phyloP scores from a whole-genome alignment of 2,113 vertebrate species.

The Coptodon rendalli region DNA sequence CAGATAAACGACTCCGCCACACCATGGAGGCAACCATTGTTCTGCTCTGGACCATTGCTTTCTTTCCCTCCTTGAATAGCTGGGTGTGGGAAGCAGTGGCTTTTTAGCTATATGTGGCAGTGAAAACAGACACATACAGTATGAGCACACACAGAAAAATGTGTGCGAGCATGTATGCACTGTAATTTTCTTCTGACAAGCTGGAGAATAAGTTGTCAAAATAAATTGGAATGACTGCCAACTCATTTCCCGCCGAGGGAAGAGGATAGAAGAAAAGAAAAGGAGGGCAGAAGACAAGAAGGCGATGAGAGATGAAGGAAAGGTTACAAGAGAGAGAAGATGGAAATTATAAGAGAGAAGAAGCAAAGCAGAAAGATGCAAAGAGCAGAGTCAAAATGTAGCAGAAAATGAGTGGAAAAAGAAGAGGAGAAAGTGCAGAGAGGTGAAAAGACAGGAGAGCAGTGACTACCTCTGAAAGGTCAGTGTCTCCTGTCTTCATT shows the following conservation, averaged over 20 bases:
- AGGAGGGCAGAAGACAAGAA: not conserved
- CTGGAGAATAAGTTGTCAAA: conserved; percentile 47
- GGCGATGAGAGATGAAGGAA: not conserved
- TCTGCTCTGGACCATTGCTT: conserved; percentile 53
- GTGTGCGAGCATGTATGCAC: not conserved
- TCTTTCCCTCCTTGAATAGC: conserved; percentile 1
- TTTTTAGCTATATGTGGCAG: conserved; percentile 37
- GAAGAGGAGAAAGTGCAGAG: not conserved
- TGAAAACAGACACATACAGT: conserved; percentile 23
- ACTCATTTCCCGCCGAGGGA: conserved; percentile 42
- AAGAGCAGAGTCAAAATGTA: not conserved
- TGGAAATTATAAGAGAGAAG: not conserved
- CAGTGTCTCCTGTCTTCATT: conserved; percentile 63
- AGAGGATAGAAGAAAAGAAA: conserved; percentile 4
- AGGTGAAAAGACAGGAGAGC: conserved; percentile 15
- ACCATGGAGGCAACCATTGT: conserved; percentile 41
- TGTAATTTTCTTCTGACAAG: conserved; percentile 52
- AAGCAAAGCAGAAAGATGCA: not conserved
- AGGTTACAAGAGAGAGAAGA: not conserved
- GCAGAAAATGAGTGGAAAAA: conserved; percentile 2
- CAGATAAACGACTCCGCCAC: conserved; percentile 59
- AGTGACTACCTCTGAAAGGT: conserved; percentile 65
- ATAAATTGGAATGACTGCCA: conserved; percentile 52
- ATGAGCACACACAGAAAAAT: not conserved
- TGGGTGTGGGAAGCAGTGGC: not conserved